Conservation (phyloP, 2,113 vertebrate species). For the Oryzias woworae region DNA sequence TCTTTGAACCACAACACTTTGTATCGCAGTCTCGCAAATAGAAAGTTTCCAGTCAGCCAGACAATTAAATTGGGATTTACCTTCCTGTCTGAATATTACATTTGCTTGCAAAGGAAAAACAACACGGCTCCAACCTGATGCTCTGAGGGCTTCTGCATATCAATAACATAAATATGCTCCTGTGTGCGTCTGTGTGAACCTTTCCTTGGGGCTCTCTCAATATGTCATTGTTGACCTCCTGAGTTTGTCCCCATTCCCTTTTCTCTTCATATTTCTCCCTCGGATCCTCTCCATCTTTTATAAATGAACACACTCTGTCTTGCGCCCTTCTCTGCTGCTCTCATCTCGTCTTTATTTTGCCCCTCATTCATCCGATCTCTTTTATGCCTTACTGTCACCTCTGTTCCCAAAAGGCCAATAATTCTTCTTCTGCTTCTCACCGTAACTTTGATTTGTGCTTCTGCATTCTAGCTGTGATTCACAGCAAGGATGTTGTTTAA, state of each 20-base stretch:
- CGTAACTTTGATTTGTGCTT: slow-evolving; percentile 26
- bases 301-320: not conserved
- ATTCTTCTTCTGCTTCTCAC: slow-evolving; percentile 5
- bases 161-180: slow-evolving; percentile 37
- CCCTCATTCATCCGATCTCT: slow-evolving; percentile 4
- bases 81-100: slow-evolving; percentile 31
- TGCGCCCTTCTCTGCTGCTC: not conserved
- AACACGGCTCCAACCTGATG: not conserved
- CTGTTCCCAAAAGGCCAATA: slow-evolving; percentile 4
- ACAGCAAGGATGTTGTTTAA: slow-evolving; percentile 6
- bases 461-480: slow-evolving; percentile 31
- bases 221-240: not conserved
- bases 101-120: no score
- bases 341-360: slow-evolving; percentile 2
- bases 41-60: slow-evolving; percentile 4
- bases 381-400: slow-evolving; percentile 4
- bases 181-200: slow-evolving; percentile 2
- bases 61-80: slow-evolving; percentile 54
- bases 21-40: not conserved
- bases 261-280: not conserved
- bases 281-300: no score
- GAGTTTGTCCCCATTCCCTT: not conserved
- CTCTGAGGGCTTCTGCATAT: not conserved
- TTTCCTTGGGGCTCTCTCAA: not conserved
- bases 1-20: not conserved